Evolutionary conservation across 2,797 vertebrate species (phyloP), one percentile per base, ranked within the genome.

Genomic region (Muscicapa comitata): DNA sequence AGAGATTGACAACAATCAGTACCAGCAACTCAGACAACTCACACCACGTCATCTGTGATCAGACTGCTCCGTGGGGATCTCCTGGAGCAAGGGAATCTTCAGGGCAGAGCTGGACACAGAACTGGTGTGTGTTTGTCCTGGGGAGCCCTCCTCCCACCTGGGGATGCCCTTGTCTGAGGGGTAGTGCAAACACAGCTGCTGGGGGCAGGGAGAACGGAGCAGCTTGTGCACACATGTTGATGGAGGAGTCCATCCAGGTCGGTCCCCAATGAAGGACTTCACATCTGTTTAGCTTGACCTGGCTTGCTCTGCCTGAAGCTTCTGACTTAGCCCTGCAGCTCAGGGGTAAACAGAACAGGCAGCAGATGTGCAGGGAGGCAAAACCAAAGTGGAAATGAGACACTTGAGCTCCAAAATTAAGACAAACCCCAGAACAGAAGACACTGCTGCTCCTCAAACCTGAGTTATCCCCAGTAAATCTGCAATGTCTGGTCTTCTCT

Each of bases 101-200:
- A 0, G 48, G 57, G 25, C 31, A 76, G 47, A 61, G 5, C 38
- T 8, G 35, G 24, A 21, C 65, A 16, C 18, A n/a, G n/a, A n/a
- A 7, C 7, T 2, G 13, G 51, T 11, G 47, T 37, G 29, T 2
- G 5, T 33, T 45, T 50, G 31, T 68, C 38, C 50, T 42, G 73
- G 67, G 57, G 51, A 80, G 73, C 51, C 57, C 43, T 86, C 13
- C 40, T 72, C 66, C 50, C 50, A 57, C 25, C 62, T 6, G 21
- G 2, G 1, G 59, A 45, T 38, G 51, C 54, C 63, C 59, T 78
- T 4, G 0, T 23, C 61, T 75, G 13, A 48, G 35, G 25, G 37
- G 53, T 5, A 68, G 37, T 35, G 67, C 73, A 84, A 86, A 71
- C 83, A 67, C 70, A 93, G 73, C 57, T 95, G 91, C 76, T 59